These are phyloP conservation scores for Hapalemur alaotrensis DNA, from an alignment of 2,797 vertebrate species.

Conservation along the genomic window DNA sequence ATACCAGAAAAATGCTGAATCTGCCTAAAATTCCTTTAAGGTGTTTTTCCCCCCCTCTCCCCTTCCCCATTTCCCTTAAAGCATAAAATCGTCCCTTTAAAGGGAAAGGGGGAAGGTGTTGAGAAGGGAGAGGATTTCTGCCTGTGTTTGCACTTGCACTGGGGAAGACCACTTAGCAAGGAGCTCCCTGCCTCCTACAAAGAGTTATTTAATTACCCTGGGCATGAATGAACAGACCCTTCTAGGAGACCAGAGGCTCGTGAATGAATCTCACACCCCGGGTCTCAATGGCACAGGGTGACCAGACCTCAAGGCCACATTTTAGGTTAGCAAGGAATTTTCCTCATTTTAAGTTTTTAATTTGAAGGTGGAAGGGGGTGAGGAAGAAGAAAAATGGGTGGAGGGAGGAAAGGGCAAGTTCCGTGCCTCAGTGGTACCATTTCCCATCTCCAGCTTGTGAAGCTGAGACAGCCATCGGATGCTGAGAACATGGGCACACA, in stretches of 20 bases:
- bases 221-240: constrained; percentile 81
- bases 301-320: constrained; percentile 75
- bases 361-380: background rate
- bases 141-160: constrained; percentile 44
- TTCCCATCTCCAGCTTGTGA: background rate
- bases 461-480: background rate
- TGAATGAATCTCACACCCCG: constrained; percentile 78
- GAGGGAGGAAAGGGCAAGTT: background rate
- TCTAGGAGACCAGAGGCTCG: constrained; percentile 77
- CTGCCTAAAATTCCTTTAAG: constrained; percentile 56
- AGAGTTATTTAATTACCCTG: constrained; percentile 77
- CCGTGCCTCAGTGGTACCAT: background rate
- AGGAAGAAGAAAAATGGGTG: background rate
- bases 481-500: rapidly evolving
- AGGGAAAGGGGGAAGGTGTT: background rate
- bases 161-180: constrained; percentile 72
- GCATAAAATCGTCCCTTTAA: constrained; percentile 69
- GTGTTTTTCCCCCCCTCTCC: constrained; percentile 25
- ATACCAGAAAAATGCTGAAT: constrained; percentile 69
- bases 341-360: constrained; percentile 10
- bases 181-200: constrained; percentile 61
- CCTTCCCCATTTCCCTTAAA: constrained; percentile 65
- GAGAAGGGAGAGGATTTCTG: background rate
- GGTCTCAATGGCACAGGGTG: constrained; percentile 70
- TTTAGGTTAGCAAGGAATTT: constrained; percentile 64